These are phyloP conservation scores for Tetramorium alpestre DNA, from an alignment of 1,140 invertebrate species.

Conservation along the genomic window DNA sequence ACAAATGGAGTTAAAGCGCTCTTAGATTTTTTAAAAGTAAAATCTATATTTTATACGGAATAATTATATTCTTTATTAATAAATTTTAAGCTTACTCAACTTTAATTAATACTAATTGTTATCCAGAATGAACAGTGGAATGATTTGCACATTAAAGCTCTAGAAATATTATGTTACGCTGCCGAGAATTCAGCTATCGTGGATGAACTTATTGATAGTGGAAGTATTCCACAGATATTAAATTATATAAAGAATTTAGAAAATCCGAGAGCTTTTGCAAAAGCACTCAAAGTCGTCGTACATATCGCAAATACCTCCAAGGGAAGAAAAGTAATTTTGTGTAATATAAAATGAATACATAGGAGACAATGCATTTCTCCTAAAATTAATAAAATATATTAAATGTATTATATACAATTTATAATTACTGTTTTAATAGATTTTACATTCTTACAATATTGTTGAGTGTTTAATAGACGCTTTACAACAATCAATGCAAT, in stretches of 20 bases:
- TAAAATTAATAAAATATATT: background rate
- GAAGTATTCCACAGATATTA: slow-evolving; percentile 72
- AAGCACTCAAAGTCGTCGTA: slow-evolving; percentile 72
- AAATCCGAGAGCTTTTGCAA: slow-evolving; percentile 51
- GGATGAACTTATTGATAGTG: slow-evolving; percentile 70
- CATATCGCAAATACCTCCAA: slow-evolving; percentile 64
- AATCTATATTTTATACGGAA: background rate
- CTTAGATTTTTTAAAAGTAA: slow-evolving; percentile 80
- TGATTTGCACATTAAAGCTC: slow-evolving; percentile 75
- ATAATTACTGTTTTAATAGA: slow-evolving; percentile 51
- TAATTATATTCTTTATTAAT: background rate
- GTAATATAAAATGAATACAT: background rate
- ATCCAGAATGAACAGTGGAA: slow-evolving; percentile 76
- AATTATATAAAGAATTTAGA: slow-evolving; percentile 69
- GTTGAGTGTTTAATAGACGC: slow-evolving; percentile 69
- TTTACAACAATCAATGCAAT: slow-evolving; percentile 57
- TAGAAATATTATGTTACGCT: slow-evolving; percentile 69
- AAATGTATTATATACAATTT: background rate
- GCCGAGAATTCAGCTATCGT: slow-evolving; percentile 73
- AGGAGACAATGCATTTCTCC: background rate
- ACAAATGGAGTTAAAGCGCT: slow-evolving; percentile 75
- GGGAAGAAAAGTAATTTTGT: slow-evolving; percentile 75
- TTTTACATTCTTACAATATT: slow-evolving; percentile 70
- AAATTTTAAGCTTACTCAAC: background rate
- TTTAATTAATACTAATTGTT: slow-evolving; percentile 1